Base-by-base conservation (phyloP, 2,888 invertebrate genomes). In the Atherix ibis region DNA sequence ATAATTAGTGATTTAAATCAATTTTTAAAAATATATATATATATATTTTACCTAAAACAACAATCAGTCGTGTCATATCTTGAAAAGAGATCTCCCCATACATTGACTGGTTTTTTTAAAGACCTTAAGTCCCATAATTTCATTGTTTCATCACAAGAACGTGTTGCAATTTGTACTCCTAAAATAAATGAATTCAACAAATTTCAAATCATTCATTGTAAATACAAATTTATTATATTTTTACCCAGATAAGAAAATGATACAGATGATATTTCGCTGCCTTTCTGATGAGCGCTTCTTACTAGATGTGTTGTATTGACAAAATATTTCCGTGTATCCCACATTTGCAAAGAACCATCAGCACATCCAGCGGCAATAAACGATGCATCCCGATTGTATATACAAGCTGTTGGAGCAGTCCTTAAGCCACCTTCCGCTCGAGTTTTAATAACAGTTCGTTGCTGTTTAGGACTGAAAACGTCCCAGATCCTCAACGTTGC, bases 261-360 rank as follows among this genome's bases (percentile, higher is more conserved):
- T 22, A 98, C 65, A 35, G 81, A 80, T 0, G 85, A 79, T 16
- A 88, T 83, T 52, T 91, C 92, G 0, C 69, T 65, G 3, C 81
- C 80, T 43, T 70, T 73, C 35, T 71, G 67, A 58, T 97, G 95
- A 0, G 88, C 91, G 35, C 71, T 75, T 34, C 89, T 65, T 0
- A 85, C 65, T 12, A 84, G 64, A 40, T 76, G 67, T 0, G 82
- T 71, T 0, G 91, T 87, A 48, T 89, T 91, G 0, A 95, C 94
- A 51, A 78, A 89, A 52, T 77, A 79, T 52, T 81, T 87, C 18
- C 92, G 71, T 32, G 88, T 81, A 53, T 98, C 97, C 97, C 98
- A 98, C 64, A 95, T 77, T 58, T 97, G 97, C 34, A 95, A 72
- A 0, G 88, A 89, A 0, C 98, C 98, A 59, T 99, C 98, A 28